Evolutionary conservation across 2,797 vertebrate genomes (phyloP).

Genomic region (Synaphobranchus kaupii): DNA sequence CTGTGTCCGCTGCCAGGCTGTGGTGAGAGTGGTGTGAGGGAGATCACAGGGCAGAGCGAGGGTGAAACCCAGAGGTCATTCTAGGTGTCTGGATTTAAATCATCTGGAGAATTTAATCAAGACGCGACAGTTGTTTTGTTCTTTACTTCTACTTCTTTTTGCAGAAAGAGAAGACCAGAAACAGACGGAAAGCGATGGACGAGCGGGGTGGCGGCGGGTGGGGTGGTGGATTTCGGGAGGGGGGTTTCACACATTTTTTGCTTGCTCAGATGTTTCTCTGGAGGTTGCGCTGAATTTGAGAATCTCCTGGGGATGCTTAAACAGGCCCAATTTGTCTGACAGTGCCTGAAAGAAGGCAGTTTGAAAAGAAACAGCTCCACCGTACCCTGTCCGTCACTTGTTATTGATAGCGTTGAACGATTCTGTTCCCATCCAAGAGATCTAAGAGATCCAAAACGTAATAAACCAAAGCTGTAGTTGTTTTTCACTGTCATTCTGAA

Average conservation of each 20-base stretch:
- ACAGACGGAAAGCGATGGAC: not conserved
- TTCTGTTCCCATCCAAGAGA: not conserved
- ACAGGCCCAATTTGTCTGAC: slow-evolving; percentile 19
- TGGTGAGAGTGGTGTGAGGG: not conserved
- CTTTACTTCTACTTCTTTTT: not conserved
- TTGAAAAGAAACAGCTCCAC: slow-evolving; percentile 24
- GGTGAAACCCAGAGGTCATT: slow-evolving; percentile 9
- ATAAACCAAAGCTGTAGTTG: not conserved
- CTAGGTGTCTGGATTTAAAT: slow-evolving; percentile 18
- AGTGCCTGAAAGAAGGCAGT: not conserved
- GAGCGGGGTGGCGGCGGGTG: not conserved
- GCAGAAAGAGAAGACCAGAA: not conserved
- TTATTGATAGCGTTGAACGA: slow-evolving; percentile 3
- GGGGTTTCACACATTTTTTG: not conserved
- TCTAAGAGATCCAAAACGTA: not conserved
- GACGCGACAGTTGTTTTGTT: not conserved
- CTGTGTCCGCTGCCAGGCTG: no score
- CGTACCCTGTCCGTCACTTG: slow-evolving; percentile 5
- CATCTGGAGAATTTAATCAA: slow-evolving; percentile 4
- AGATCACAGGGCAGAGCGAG: not conserved
- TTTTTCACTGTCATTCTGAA: not conserved
- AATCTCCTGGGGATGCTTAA: not conserved
- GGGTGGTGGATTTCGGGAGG: not conserved
- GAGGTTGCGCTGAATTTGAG: slow-evolving; percentile 15
- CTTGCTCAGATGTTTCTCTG: slow-evolving; percentile 5